Conservation (phyloP, 1,140 invertebrate genomes). For the Agrypnia vestita region DNA sequence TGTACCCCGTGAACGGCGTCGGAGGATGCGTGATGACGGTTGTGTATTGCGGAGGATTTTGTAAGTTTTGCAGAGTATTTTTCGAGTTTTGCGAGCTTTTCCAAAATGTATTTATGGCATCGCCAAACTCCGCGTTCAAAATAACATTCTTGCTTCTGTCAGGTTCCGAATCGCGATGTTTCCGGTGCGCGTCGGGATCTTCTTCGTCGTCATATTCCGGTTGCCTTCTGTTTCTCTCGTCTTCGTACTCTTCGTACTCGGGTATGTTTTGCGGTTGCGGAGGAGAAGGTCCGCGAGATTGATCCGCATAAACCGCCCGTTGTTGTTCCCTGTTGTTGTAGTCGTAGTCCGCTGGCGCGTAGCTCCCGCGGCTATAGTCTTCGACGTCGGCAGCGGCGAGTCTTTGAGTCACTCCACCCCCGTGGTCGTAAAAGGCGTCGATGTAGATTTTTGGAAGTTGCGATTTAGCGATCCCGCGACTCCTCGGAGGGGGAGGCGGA, state of each 20-base stretch:
- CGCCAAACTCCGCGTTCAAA: slow-evolving; percentile 62
- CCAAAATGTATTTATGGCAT: slow-evolving; percentile 69
- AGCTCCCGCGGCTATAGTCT: slow-evolving; percentile 53
- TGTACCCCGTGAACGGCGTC: background rate
- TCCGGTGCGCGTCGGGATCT: slow-evolving; percentile 60
- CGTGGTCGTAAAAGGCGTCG: slow-evolving; percentile 68
- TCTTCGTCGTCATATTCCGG: slow-evolving; percentile 66
- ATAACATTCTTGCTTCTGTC: slow-evolving; percentile 60
- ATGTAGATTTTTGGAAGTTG: slow-evolving; percentile 69
- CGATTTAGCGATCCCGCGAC: slow-evolving; percentile 63
- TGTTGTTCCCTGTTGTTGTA: slow-evolving; percentile 43
- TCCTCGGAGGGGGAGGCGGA: slow-evolving; percentile 56
- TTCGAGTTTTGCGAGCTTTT: slow-evolving; percentile 32
- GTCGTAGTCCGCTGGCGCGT: slow-evolving; percentile 47
- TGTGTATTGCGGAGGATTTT: slow-evolving; percentile 36
- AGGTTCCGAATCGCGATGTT: slow-evolving; percentile 66
- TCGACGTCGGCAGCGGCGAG: slow-evolving; percentile 67
- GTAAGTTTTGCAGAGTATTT: slow-evolving; percentile 29
- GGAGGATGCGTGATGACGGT: slow-evolving; percentile 36
- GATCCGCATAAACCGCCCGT: slow-evolving; percentile 37
- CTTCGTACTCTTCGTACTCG: slow-evolving; percentile 53
- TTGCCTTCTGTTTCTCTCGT: slow-evolving; percentile 60
- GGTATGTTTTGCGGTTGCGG: background rate
- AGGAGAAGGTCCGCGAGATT: slow-evolving; percentile 60
- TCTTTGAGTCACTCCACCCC: slow-evolving; percentile 66